phyloP scores from a whole-genome alignment of 2,797 vertebrate species.

The Neopelma chrysocephalum region DNA sequence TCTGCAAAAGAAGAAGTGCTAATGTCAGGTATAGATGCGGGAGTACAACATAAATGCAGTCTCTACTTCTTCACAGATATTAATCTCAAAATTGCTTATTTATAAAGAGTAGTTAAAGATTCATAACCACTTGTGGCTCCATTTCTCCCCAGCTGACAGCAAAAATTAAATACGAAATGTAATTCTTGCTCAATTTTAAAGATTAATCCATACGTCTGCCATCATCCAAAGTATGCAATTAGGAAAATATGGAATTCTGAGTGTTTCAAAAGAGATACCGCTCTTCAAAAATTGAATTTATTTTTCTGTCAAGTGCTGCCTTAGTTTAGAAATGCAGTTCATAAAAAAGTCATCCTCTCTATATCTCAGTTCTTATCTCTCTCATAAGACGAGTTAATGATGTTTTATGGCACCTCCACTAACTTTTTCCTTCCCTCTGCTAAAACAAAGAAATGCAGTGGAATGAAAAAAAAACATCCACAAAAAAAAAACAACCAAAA shows the following conservation, averaged over 20 bases:
- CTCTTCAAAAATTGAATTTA: neutral
- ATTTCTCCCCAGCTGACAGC: neutral
- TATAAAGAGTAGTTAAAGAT: conserved; percentile 13
- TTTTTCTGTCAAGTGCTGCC: neutral
- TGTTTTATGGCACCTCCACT: neutral
- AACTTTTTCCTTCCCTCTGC: neutral
- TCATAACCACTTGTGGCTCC: neutral
- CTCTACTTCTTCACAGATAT: neutral
- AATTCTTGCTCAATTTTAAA: neutral
- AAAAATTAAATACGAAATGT: neutral
- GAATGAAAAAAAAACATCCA: neutral
- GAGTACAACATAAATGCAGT: neutral
- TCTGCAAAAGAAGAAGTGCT: neutral
- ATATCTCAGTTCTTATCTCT: neutral
- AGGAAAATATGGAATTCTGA: neutral
- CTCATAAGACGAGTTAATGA: neutral
- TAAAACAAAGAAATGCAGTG: neutral
- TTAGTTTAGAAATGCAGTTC: conserved; percentile 2
- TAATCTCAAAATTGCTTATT: conserved; percentile 10
- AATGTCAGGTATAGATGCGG: neutral
- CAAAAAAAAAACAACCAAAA: neutral
- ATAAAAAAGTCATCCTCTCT: neutral
- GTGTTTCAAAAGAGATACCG: neutral
- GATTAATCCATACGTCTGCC: neutral
- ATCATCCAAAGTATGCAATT: neutral